Evolutionary conservation across 2,113 vertebrate genomes (phyloP).

Genomic region (Antigone vipio): DNA sequence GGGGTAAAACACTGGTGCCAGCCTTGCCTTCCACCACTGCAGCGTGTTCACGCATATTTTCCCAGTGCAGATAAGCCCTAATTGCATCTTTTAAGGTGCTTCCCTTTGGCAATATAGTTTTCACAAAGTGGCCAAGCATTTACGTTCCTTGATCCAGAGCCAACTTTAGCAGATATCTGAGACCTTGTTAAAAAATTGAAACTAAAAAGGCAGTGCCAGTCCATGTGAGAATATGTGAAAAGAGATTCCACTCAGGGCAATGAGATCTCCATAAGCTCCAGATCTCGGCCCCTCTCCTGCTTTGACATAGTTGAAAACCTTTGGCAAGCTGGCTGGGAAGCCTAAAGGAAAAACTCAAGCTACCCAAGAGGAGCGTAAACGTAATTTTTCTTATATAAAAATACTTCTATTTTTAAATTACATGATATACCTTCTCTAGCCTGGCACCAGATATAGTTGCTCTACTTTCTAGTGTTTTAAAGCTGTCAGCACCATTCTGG

Average conservation of each 20-base stretch:
- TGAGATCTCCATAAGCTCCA: conserved; percentile 13
- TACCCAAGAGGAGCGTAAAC: conserved; percentile 27
- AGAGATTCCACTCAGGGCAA: neutral
- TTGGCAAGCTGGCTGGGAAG: conserved; percentile 38
- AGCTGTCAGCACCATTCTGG: conserved; percentile 48
- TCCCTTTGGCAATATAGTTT: neutral
- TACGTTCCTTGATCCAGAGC: neutral
- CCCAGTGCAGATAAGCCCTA: neutral
- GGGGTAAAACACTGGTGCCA: neutral
- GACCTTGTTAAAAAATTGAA: conserved; percentile 27
- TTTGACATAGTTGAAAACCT: conserved; percentile 27
- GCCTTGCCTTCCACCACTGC: neutral
- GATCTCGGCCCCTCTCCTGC: neutral
- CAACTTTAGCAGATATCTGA: neutral
- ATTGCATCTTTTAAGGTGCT: conserved; percentile 9
- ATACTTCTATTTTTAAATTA: conserved; percentile 26
- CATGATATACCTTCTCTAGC: conserved; percentile 5
- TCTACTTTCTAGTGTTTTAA: conserved; percentile 52
- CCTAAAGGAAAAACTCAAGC: conserved; percentile 23
- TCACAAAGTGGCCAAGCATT: neutral
- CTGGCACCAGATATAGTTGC: neutral
- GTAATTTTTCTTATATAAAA: conserved; percentile 41
- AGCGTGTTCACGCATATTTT: neutral
- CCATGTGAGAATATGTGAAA: neutral
- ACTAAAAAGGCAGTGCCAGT: conserved; percentile 26